These are phyloP conservation scores for Napeogenes sylphis DNA, from an alignment of 2,888 invertebrate genomes.

Conservation along the genomic window DNA sequence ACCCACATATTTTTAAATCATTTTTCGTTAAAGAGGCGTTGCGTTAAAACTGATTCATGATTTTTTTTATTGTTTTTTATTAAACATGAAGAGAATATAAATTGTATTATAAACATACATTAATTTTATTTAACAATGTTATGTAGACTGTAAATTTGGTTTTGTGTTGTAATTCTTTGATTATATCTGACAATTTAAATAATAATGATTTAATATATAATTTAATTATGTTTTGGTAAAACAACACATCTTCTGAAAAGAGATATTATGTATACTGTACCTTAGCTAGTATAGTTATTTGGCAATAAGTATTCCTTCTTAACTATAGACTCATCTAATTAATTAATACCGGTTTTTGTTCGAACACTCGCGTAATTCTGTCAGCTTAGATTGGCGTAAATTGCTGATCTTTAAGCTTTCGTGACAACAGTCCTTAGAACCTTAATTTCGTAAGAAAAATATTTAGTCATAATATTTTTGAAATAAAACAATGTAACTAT, in stretches of 20 bases:
- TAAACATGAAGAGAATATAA: no score
- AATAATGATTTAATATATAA: no score
- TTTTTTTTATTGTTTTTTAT: neutral
- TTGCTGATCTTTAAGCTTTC: slow-evolving; percentile 30
- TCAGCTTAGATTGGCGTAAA: slow-evolving; percentile 56
- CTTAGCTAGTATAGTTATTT: slow-evolving; percentile 37
- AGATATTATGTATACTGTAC: neutral
- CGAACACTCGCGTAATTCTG: slow-evolving; percentile 61
- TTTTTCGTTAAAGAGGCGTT: slow-evolving; percentile 27
- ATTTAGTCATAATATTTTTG: neutral
- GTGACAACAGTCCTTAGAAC: slow-evolving; percentile 7
- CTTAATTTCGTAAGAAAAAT: neutral
- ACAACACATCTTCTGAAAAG: no score
- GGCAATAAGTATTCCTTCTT: slow-evolving; percentile 49
- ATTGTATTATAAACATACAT: no score
- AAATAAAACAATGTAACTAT: no score
- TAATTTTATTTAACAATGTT: no score
- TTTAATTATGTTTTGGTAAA: no score
- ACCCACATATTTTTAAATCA: slow-evolving; percentile 59
- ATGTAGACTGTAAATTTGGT: neutral
- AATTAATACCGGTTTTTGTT: slow-evolving; percentile 72
- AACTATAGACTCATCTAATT: slow-evolving; percentile 68
- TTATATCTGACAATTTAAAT: no score
- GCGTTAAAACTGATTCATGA: slow-evolving; percentile 11
- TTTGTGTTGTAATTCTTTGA: neutral